Conservation (phyloP, 2,888 invertebrate species). For the Cryptophagus acutangulus region DNA sequence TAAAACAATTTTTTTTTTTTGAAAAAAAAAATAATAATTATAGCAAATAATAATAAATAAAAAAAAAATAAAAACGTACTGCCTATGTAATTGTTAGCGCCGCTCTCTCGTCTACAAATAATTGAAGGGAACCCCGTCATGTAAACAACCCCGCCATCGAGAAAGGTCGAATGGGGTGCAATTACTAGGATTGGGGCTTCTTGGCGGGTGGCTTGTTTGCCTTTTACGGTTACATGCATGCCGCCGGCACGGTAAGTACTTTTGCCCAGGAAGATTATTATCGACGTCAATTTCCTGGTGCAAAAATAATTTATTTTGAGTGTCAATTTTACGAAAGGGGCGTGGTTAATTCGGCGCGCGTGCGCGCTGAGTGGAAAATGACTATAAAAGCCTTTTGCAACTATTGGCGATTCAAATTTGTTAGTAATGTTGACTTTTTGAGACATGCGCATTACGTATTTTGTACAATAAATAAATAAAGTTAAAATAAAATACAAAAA, state of each 20-base stretch:
- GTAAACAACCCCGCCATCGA: slow-evolving; percentile 82
- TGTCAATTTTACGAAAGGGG: background rate
- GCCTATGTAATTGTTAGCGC: slow-evolving; percentile 77
- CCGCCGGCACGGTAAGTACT: slow-evolving; percentile 71
- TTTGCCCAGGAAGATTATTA: slow-evolving; percentile 70
- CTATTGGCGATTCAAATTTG: no score
- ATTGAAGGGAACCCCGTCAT: slow-evolving; percentile 77
- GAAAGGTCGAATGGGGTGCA: slow-evolving; percentile 85
- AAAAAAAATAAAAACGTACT: slow-evolving; percentile 61
- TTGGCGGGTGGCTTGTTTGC: slow-evolving; percentile 65
- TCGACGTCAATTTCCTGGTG: slow-evolving; percentile 57
- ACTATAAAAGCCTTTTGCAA: no score
- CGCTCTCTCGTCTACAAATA: slow-evolving; percentile 76
- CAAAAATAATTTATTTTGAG: slow-evolving; percentile 5
- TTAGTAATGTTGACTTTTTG: no score
- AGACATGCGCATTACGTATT: no score
- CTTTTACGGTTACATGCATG: slow-evolving; percentile 72
- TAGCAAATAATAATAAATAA: no score
- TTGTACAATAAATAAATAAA: no score
- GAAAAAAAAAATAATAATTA: no score
- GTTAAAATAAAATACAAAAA: no score
- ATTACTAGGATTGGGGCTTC: slow-evolving; percentile 84
- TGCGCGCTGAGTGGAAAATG: background rate
- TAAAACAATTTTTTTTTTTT: no score
- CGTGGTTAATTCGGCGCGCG: background rate